Conservation (phyloP, 2,797 vertebrate genomes). For the Mormyrops attenuatus region DNA sequence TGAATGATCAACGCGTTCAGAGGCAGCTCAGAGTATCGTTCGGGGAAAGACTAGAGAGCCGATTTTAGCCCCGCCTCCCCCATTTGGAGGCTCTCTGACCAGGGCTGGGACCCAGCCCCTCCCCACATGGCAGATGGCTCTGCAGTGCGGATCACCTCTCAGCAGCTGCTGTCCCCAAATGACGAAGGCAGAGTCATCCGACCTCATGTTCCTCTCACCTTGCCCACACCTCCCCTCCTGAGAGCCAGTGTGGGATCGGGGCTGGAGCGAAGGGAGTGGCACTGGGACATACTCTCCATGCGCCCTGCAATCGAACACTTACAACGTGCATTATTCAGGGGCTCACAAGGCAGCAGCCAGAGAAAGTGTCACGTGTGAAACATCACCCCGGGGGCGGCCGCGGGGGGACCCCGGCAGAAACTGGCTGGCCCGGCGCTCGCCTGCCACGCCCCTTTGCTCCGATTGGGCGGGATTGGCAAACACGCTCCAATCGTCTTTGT, state of each 20-base stretch:
- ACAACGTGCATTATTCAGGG: conserved; percentile 21
- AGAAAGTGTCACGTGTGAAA: neutral
- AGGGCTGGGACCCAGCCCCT: neutral
- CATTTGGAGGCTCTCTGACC: neutral
- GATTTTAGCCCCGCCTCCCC: neutral
- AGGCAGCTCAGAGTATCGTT: neutral
- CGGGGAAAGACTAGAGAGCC: neutral
- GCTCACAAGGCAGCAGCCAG: neutral
- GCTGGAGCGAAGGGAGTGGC: neutral
- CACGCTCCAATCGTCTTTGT: neutral
- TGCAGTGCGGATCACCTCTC: neutral
- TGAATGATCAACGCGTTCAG: neutral
- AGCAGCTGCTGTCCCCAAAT: neutral
- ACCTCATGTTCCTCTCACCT: neutral
- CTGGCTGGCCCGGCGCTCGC: neutral
- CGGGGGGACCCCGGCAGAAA: neutral
- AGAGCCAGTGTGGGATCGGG: neutral
- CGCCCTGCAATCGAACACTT: conserved; percentile 14
- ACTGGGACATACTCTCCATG: neutral
- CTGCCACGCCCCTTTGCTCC: neutral
- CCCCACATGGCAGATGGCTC: conserved; percentile 1
- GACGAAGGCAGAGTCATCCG: neutral
- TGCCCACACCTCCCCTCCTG: neutral
- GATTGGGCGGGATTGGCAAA: neutral
- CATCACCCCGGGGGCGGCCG: neutral